Evolutionary conservation across 2,113 vertebrate species (phyloP).

Genomic region (Ctenodactylus gundi): DNA sequence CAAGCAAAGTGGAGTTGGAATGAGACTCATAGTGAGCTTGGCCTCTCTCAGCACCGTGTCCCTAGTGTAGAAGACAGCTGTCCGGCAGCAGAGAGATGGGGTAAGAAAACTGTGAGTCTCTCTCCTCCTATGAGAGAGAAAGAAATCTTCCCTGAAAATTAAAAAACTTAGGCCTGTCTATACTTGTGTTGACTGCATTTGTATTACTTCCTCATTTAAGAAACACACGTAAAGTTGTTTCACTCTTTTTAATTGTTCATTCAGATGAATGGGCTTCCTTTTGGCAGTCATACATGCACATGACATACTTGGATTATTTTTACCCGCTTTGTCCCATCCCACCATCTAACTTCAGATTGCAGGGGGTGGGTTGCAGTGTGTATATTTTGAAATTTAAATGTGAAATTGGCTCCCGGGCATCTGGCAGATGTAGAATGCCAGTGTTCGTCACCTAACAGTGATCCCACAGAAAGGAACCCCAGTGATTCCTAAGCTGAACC

Average conservation of each 20-base stretch:
- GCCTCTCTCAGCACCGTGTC: neutral
- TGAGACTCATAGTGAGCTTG: neutral
- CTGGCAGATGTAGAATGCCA: neutral
- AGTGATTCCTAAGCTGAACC: neutral
- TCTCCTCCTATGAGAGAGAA: neutral
- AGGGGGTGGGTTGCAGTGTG: neutral
- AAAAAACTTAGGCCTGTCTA: neutral
- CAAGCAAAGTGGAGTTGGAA: neutral
- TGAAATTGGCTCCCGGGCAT: neutral
- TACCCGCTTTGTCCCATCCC: neutral
- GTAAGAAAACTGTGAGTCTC: neutral
- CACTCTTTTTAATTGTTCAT: neutral
- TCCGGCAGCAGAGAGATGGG: neutral
- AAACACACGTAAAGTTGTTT: neutral
- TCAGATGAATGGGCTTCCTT: neutral
- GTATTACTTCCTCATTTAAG: neutral
- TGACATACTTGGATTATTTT: neutral
- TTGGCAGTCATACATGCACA: neutral
- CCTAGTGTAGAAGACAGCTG: neutral
- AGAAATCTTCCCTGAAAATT: neutral
- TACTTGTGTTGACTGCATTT: neutral
- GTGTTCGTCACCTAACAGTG: neutral
- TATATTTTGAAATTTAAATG: neutral
- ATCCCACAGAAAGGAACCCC: neutral
- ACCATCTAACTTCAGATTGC: neutral